Evolutionary conservation across 2,888 invertebrate genomes (phyloP).

Genomic region (Latrodectus hesperus): DNA sequence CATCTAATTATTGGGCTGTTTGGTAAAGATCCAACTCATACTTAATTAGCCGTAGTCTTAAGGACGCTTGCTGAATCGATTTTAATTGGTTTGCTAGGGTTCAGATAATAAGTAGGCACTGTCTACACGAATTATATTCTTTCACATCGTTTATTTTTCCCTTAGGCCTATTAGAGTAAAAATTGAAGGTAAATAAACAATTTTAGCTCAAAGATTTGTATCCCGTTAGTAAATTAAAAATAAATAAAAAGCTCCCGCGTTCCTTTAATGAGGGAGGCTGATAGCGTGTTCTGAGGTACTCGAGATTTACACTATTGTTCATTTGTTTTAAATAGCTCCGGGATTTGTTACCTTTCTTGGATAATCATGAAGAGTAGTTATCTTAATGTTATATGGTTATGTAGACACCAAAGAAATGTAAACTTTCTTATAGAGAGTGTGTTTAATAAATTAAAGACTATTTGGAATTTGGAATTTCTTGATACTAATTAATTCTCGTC

Average conservation of each 20-base stretch:
- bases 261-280: conserved; percentile 32
- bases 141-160: conserved; percentile 11
- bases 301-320: conserved; percentile 15
- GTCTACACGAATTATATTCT: conserved; percentile 9
- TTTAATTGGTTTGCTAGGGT: conserved; percentile 38
- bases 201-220: conserved; percentile 21
- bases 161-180: conserved; percentile 38
- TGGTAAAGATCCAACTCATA: conserved; percentile 14
- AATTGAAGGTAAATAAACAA: conserved; percentile 53
- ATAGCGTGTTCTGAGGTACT: conserved; percentile 16
- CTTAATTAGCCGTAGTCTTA: conserved; percentile 42
- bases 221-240: conserved; percentile 37
- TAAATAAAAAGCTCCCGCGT: conserved; percentile 27
- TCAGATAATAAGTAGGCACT: conserved; percentile 15
- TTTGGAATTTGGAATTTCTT: background rate
- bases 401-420: background rate
- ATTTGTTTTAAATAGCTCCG: conserved; percentile 19
- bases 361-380: background rate
- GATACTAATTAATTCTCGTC: too few species aligned
- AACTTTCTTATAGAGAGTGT: background rate
- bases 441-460: background rate
- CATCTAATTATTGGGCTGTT: conserved; percentile 33
- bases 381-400: conserved; percentile 6
- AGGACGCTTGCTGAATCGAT: conserved; percentile 32
- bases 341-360: conserved; percentile 17